Evolutionary conservation across 2,113 vertebrate species (phyloP).

Genomic region (Lipophrys pholis): DNA sequence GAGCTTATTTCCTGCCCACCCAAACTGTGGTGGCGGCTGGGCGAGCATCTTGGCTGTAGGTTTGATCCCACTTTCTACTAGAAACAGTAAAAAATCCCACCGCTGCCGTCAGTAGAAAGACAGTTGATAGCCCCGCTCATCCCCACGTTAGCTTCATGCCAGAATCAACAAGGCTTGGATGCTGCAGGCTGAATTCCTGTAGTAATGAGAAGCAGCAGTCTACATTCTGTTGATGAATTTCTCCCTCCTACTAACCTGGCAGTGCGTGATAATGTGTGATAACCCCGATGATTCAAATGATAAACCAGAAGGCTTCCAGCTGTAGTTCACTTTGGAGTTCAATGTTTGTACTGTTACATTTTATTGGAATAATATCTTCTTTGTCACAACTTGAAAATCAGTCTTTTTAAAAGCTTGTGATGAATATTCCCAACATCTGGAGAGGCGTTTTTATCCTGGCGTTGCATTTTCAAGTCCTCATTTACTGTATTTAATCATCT

Average conservation of each 20-base stretch:
- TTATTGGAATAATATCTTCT: slow-evolving; percentile 3
- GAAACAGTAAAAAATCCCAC: slow-evolving; percentile 64
- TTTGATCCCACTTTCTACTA: slow-evolving; percentile 61
- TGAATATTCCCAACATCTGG: slow-evolving; percentile 11
- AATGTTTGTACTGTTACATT: slow-evolving; percentile 10
- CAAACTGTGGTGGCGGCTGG: slow-evolving; percentile 46
- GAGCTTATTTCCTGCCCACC: slow-evolving; percentile 76
- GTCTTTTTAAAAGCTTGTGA: slow-evolving; percentile 15
- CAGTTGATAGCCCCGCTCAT: slow-evolving; percentile 55
- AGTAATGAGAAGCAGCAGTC: slow-evolving; percentile 71
- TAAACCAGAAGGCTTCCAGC: slow-evolving; percentile 21
- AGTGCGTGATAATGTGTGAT: slow-evolving; percentile 17
- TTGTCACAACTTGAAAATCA: background rate
- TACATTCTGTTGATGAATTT: slow-evolving; percentile 48
- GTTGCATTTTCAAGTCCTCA: slow-evolving; percentile 47
- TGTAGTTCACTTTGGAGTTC: slow-evolving; percentile 1
- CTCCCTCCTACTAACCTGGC: slow-evolving; percentile 46
- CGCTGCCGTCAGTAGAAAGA: slow-evolving; percentile 57
- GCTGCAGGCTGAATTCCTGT: slow-evolving; percentile 64
- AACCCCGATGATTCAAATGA: slow-evolving; percentile 33
- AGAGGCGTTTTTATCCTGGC: background rate
- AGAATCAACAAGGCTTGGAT: slow-evolving; percentile 62
- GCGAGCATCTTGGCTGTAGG: slow-evolving; percentile 33
- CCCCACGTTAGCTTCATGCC: slow-evolving; percentile 51
- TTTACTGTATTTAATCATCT: slow-evolving; percentile 76